Evolutionary conservation across 1,140 invertebrate species (phyloP), one percentile per base, ranked within the genome.

Genomic region (Scaptomyza pallida): DNA sequence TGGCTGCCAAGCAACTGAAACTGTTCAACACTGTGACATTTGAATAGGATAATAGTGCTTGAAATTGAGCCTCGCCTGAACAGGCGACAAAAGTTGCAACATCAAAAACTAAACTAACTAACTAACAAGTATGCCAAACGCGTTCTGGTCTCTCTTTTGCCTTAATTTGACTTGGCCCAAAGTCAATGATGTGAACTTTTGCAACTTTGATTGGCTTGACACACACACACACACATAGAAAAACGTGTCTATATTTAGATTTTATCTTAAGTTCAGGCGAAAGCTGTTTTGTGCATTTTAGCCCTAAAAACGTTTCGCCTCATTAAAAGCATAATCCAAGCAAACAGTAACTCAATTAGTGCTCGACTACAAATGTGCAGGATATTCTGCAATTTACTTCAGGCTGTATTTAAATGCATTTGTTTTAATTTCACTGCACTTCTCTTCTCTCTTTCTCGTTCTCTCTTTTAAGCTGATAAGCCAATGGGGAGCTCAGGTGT

Each of bases 141-240:
- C 37, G 13, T 13, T 21, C 86, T 86, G 73, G 81, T 86, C 80
- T 85, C 33, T 68, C 76, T 85, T 76, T 71, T 78, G n/a, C 81
- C 69, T 81, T 86, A 86, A 86, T 86, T 86, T 78, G 81, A 81
- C 64, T 86, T 85, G 55, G 47, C 55, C 50, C 59, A 82, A 10
- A 43, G 80, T 86, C 77, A 86, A 80, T 85, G 81, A 80, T 77
- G 77, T 63, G 68, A 86, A 85, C 1, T 81, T 85, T 85, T 86
- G 76, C 68, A 85, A 86, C 81, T 86, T 86, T 85, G 81, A 86
- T 86, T 85, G 81, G 81, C 74, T 30, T 57, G 26, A 47, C 57
- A 60, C 35, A 51, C 30, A 30, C 52, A 68, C 33, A 56, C 47
- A 41, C 33, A 56, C 2, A 56, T 13, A 10, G 2, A 3, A 30